Conservation (phyloP, 2,113 vertebrate species). For the Erinaceus europaeus region DNA sequence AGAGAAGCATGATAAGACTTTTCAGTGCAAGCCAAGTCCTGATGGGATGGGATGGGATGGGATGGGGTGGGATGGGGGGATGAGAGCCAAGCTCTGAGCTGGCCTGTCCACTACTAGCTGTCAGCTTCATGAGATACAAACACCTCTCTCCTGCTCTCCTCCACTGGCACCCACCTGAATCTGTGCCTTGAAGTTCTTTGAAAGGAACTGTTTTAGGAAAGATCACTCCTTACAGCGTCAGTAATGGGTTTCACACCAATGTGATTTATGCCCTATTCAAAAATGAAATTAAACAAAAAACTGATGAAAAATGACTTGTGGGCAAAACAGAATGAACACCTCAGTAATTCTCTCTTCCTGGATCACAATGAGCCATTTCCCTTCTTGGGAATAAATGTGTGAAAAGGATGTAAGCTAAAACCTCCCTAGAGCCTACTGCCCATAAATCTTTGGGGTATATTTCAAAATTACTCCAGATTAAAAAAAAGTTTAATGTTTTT, state of each 20-base stretch:
- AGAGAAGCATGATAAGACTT: constrained; percentile 45
- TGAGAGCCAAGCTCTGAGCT: background rate
- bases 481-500: too few relatives aligned
- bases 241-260: background rate
- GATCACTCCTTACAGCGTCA: background rate
- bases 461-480: too few relatives aligned
- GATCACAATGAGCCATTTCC: background rate
- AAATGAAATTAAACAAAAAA: constrained; percentile 43
- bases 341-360: constrained; percentile 16
- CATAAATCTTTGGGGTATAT: background rate
- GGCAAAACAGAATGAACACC: background rate
- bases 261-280: constrained; percentile 1
- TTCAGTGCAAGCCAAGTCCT: constrained; percentile 35
- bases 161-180: background rate
- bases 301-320: background rate
- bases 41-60: too few relatives aligned
- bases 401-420: background rate
- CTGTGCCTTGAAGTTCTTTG: background rate
- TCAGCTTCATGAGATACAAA: background rate
- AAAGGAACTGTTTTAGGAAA: background rate
- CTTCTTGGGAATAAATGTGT: constrained; percentile 8
- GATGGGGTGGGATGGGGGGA: too few relatives aligned
- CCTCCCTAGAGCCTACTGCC: background rate
- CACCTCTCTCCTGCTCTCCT: background rate
- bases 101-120: background rate